A percentile compares a stretch with the other conserved stretches of the same genome.
Evolutionary conservation across 2,113 vertebrate genomes (phyloP).

Genomic region (Cephalopholis sonnerati): DNA sequence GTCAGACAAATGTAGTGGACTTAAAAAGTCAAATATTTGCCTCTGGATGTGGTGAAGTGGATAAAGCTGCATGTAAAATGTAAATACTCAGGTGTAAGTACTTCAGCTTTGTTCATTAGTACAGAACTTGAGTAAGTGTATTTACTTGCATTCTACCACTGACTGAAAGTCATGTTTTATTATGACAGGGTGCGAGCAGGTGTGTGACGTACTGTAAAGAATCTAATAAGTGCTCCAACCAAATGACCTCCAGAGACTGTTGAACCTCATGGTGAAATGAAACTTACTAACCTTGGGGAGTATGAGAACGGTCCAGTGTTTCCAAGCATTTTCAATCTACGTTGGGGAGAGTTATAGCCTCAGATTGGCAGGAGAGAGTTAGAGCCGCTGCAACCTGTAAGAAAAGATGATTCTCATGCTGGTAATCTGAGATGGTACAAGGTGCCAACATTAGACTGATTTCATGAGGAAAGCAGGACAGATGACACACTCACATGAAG

Average conservation of each 20-base stretch:
- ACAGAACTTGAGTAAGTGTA: no score
- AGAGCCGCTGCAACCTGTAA: constrained; percentile 23
- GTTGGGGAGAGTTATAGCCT: background rate
- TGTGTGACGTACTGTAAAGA: background rate
- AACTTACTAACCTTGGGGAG: constrained; percentile 60
- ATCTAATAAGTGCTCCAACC: background rate
- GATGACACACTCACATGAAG: background rate
- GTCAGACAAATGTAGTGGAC: no score
- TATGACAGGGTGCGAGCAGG: background rate
- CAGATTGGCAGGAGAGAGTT: background rate
- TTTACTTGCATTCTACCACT: no score
- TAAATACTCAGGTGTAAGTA: no score
- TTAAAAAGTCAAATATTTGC: no score
- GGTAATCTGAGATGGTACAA: no score
- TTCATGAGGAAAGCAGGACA: background rate
- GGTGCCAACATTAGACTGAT: background rate
- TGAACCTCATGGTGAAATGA: background rate
- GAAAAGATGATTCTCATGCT: background rate
- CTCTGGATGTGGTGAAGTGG: no score
- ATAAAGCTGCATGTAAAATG: no score
- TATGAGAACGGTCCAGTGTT: constrained; percentile 67
- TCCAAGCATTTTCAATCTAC: constrained; percentile 65
- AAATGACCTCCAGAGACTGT: rapidly evolving
- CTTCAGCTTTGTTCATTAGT: no score
- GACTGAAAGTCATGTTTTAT: background rate